Evolutionary conservation across 2,113 vertebrate genomes (phyloP).

Genomic region (Myotis yumanensis): DNA sequence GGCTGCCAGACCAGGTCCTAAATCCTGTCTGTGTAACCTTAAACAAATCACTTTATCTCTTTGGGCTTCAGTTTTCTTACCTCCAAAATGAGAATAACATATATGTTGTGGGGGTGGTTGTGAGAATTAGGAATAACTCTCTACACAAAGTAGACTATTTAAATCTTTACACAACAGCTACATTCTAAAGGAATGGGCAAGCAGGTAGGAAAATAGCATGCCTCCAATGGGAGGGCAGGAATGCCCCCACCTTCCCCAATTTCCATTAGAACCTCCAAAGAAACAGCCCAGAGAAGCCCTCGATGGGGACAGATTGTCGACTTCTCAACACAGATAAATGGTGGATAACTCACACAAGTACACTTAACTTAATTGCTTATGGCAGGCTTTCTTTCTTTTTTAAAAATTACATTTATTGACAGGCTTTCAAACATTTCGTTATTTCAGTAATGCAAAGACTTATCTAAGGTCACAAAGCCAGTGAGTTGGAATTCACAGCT

Average conservation of each 20-base stretch:
- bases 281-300: background rate
- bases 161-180: background rate
- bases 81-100: background rate
- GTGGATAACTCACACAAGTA: background rate
- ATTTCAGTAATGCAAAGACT: conserved; percentile 13
- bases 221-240: background rate
- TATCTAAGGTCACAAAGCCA: background rate
- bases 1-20: background rate
- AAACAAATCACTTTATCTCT: conserved; percentile 30
- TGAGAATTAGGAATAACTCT: conserved; percentile 1
- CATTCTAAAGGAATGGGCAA: background rate
- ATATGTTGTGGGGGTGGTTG: background rate
- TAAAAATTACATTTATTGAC: no score
- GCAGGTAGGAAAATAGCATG: background rate
- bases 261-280: conserved; percentile 17
- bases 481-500: background rate
- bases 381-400: background rate
- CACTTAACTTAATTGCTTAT: background rate
- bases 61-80: conserved; percentile 7
- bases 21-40: background rate
- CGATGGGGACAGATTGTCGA: background rate
- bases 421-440: conserved; percentile 30
- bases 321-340: background rate
- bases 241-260: background rate
- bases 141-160: background rate